Conservation (phyloP, 2,797 vertebrate species). For the Holocentrus rufus region DNA sequence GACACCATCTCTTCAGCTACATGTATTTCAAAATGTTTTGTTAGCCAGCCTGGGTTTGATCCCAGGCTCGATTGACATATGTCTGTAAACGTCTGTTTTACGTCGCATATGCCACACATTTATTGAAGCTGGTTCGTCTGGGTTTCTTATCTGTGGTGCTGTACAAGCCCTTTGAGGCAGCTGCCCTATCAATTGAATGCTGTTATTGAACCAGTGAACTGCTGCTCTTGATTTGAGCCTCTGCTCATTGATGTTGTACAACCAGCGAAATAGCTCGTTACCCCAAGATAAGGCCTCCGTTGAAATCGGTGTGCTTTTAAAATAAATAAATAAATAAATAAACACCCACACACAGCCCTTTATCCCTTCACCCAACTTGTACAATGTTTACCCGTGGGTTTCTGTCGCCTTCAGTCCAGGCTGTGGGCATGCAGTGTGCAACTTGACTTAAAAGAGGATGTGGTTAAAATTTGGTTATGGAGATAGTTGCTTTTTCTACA, state of each 20-base stretch:
- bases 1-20: too few relatives aligned
- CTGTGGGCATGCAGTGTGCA: conserved; percentile 11
- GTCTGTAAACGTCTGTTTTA: background rate
- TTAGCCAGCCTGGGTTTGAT: background rate
- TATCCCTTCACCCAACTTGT: conserved; percentile 18
- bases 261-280: background rate
- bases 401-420: background rate
- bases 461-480: conserved; percentile 59
- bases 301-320: conserved; percentile 7
- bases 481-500: conserved; percentile 27
- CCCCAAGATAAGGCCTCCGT: conserved; percentile 13
- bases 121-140: background rate
- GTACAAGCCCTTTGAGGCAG: conserved; percentile 29
- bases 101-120: conserved; percentile 10
- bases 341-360: conserved; percentile 30
- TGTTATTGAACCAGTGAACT: background rate
- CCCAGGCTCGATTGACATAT: background rate
- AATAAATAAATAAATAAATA: background rate
- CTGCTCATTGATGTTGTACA: conserved; percentile 9
- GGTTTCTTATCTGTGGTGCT: background rate
- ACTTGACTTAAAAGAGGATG: conserved; percentile 57
- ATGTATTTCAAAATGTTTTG: background rate
- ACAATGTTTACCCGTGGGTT: background rate
- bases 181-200: conserved; percentile 7
- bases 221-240: conserved; percentile 13